Conservation (phyloP, 1,140 invertebrate genomes). For the Tetramorium simillimum region DNA sequence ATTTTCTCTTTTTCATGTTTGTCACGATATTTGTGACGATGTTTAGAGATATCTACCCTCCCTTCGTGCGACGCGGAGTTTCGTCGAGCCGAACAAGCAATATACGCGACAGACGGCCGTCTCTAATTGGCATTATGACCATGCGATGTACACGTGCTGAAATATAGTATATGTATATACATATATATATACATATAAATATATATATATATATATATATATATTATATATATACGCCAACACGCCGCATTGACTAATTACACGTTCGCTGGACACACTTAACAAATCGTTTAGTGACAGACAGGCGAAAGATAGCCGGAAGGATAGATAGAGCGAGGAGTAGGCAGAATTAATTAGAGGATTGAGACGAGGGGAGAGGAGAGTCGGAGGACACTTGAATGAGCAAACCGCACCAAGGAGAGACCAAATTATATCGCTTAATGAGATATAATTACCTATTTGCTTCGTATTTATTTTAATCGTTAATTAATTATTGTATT, state of each 20-base stretch:
- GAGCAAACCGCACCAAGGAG: constrained; percentile 81
- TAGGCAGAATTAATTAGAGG: constrained; percentile 15
- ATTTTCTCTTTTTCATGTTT: not conserved
- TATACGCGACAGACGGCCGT: constrained; percentile 53
- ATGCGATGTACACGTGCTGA: constrained; percentile 24
- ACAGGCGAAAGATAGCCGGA: constrained; percentile 26
- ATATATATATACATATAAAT: not conserved
- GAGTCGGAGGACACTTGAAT: constrained; percentile 65
- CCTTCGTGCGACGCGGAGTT: constrained; percentile 55
- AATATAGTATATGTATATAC: not conserved
- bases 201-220: not conserved
- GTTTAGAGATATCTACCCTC: constrained; percentile 41
- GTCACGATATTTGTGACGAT: not conserved
- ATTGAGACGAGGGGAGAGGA: constrained; percentile 4
- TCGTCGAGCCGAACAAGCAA: constrained; percentile 6
- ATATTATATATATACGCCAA: not conserved
- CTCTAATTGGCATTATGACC: constrained; percentile 32
- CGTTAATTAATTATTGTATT: constrained; percentile 76
- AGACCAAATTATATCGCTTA: constrained; percentile 82
- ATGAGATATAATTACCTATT: constrained; percentile 73
- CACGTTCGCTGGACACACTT: constrained; percentile 33
- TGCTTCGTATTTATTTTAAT: constrained; percentile 80
- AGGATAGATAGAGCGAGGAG: constrained; percentile 6
- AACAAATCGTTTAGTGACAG: constrained; percentile 51
- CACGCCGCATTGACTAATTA: constrained; percentile 46